These are phyloP conservation scores for Miichthys miiuy DNA, from an alignment of 2,797 vertebrate species.

Conservation along the genomic window DNA sequence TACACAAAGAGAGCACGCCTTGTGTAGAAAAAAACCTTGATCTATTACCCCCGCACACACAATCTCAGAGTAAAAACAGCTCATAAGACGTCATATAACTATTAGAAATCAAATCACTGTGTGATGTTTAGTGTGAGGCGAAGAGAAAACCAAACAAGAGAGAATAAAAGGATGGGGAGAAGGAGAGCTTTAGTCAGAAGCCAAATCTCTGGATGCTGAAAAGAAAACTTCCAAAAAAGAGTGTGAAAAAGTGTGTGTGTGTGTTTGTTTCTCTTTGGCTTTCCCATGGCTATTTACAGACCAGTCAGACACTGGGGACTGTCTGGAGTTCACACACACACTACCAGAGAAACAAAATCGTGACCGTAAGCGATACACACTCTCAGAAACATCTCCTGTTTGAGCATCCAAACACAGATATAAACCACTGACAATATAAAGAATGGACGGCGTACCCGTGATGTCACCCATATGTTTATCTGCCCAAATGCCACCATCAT, in stretches of 20 bases:
- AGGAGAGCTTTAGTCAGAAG: slow-evolving; percentile 25
- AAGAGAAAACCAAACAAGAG: slow-evolving; percentile 10
- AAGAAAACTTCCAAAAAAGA: slow-evolving; percentile 48
- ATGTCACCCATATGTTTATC: too few species aligned
- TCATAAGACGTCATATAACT: slow-evolving; percentile 29
- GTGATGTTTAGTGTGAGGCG: slow-evolving; percentile 5
- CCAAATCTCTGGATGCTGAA: slow-evolving; percentile 48
- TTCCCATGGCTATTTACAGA: slow-evolving; percentile 79
- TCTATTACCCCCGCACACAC: not conserved
- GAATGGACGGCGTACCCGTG: too few species aligned
- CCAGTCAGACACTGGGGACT: slow-evolving; percentile 62
- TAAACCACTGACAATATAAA: not conserved
- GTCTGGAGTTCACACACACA: slow-evolving; percentile 62
- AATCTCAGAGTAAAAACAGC: slow-evolving; percentile 3
- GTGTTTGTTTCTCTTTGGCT: slow-evolving; percentile 39
- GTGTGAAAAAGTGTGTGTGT: slow-evolving; percentile 27
- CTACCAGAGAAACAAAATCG: not conserved
- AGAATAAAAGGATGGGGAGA: slow-evolving; percentile 46
- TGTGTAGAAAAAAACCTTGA: not conserved
- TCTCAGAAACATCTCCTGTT: slow-evolving; percentile 25
- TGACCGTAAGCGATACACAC: slow-evolving; percentile 17
- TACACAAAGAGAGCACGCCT: slow-evolving; percentile 31
- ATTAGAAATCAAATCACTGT: slow-evolving; percentile 31
- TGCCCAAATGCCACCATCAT: too few species aligned
- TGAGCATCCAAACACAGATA: slow-evolving; percentile 13